Conservation (phyloP, 2,797 vertebrate species). For the Cyclopterus lumpus region DNA sequence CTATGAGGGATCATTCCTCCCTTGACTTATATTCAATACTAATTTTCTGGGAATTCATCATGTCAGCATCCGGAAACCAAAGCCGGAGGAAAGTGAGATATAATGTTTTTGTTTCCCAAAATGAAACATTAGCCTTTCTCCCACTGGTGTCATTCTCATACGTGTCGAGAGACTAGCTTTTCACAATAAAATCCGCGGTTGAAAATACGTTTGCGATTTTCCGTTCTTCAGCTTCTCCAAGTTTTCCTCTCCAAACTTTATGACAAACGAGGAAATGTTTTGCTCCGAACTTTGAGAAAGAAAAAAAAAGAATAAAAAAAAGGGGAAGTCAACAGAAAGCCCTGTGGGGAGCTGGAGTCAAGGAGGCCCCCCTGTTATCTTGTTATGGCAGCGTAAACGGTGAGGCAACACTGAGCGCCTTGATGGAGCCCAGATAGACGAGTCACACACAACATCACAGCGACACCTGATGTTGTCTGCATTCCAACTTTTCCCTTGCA, state of each 20-base stretch:
- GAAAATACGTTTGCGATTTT: not conserved
- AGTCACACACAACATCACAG: slow-evolving; percentile 61
- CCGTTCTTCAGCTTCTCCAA: slow-evolving; percentile 36
- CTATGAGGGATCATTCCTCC: slow-evolving; percentile 52
- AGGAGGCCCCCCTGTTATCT: slow-evolving; percentile 79
- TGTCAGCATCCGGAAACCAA: slow-evolving; percentile 46
- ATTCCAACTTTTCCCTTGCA: slow-evolving; percentile 59
- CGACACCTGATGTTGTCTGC: slow-evolving; percentile 56
- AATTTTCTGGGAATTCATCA: slow-evolving; percentile 61
- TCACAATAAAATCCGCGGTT: not conserved
- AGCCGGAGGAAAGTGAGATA: slow-evolving; percentile 41
- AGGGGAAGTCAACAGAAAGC: slow-evolving; percentile 62
- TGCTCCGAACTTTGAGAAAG: slow-evolving; percentile 49
- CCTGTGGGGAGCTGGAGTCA: slow-evolving; percentile 73
- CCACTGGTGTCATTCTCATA: slow-evolving; percentile 10
- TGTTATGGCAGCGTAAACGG: slow-evolving; percentile 75
- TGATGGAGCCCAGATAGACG: slow-evolving; percentile 78
- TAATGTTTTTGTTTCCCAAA: slow-evolving; percentile 48
- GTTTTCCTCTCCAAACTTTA: slow-evolving; percentile 40
- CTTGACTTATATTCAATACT: slow-evolving; percentile 61
- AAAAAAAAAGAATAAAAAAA: slow-evolving; percentile 7
- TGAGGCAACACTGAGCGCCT: slow-evolving; percentile 70
- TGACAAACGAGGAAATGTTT: slow-evolving; percentile 56
- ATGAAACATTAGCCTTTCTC: slow-evolving; percentile 35
- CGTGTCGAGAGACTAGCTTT: slow-evolving; percentile 22